Percentiles rank a stretch among this genome's conserved stretches.
These are phyloP conservation scores for Drosophila sechellia DNA, from an alignment of 1,140 invertebrate genomes.

Conservation along the genomic window DNA sequence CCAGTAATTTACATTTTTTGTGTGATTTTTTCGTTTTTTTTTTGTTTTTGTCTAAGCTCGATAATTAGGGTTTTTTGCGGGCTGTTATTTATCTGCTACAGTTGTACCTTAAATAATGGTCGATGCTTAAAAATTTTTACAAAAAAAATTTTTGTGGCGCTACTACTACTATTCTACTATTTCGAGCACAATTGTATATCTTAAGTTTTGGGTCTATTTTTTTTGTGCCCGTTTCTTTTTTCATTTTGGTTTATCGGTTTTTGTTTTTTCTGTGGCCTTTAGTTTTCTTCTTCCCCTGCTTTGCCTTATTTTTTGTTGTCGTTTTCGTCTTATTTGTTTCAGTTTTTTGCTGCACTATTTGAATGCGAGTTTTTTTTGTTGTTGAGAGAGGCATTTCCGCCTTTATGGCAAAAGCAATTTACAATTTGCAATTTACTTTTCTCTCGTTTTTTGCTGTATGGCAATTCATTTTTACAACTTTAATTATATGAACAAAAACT, in stretches of 20 bases:
- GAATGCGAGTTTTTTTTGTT: slow-evolving; percentile 19
- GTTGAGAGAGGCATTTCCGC: slow-evolving; percentile 60
- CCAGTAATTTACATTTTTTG: slow-evolving; percentile 39
- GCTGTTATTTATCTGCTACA: slow-evolving; percentile 6
- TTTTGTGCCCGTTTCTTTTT: slow-evolving; percentile 7
- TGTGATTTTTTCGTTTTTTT: background rate
- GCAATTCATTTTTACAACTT: slow-evolving; percentile 71
- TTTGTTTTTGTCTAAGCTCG: slow-evolving; percentile 38
- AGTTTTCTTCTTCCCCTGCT: slow-evolving; percentile 14
- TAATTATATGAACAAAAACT: slow-evolving; percentile 66
- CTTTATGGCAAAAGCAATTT: slow-evolving; percentile 63
- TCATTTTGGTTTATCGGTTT: background rate
- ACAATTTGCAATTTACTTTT: slow-evolving; percentile 70
- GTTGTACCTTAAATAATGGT: background rate
- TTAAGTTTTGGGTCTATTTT: slow-evolving; percentile 14
- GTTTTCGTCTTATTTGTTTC: slow-evolving; percentile 14
- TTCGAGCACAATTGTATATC: background rate
- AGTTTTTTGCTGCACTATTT: slow-evolving; percentile 15
- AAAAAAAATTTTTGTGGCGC: background rate
- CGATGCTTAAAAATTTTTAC: background rate
- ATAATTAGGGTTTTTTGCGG: slow-evolving; percentile 63
- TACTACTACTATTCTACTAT: too few relatives aligned
- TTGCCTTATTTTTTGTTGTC: slow-evolving; percentile 10
- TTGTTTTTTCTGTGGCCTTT: slow-evolving; percentile 11
- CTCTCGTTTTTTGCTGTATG: slow-evolving; percentile 26